Base-by-base conservation (phyloP, 92 coral and sea anemone species). In the Epizoanthus ramosus region DNA sequence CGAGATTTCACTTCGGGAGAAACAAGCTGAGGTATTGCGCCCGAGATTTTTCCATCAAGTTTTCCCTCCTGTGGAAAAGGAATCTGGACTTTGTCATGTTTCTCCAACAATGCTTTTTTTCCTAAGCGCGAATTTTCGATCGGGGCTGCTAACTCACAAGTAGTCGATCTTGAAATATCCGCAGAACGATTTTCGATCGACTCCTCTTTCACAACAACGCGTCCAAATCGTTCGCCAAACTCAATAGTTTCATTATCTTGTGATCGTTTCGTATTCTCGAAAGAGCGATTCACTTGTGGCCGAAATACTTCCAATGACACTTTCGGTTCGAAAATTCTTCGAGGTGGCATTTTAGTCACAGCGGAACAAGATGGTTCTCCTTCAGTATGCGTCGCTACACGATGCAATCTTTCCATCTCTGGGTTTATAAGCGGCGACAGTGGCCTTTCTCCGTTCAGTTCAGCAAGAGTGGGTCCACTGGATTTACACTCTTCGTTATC, bases 321-420 rank as follows among this genome's bases (percentile, higher is more conserved):
- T 53, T 74, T 74, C 79, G 79, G 79, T 74, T 74, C 79, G 28
- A 74, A 74, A 6, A 25, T 22, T 43, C 79, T 74, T 74, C 65
- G 64, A 24, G 82, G 70, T 16, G 82, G 70, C 23, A 63, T 35
- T 61, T 77, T 76, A 9, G 63, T 73, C 47, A 79, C 73, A 83
- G 64, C 37, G 17, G 87, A 80, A 45, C 84, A 70, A 19, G 97
- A 77, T 52, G 81, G 75, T 28, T 86, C 95, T n/a, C 79, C 89
- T n/a, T 90, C 98, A 35, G 92, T 88, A 35, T 91, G 88, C 56
- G 98, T 94, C 31, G 99, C 99, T 16, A 92, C 92, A 37, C 98
- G 99, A 84, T 97, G 99, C 6, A 97, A 92, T 68, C 99, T 86
- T 88, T 97, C 98, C 99, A 97, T 97, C 83, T 97, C 99, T 2